Percentiles rank a stretch among this genome's conserved stretches.
Conservation (phyloP, 2,797 vertebrate genomes). For the Varecia variegata region DNA sequence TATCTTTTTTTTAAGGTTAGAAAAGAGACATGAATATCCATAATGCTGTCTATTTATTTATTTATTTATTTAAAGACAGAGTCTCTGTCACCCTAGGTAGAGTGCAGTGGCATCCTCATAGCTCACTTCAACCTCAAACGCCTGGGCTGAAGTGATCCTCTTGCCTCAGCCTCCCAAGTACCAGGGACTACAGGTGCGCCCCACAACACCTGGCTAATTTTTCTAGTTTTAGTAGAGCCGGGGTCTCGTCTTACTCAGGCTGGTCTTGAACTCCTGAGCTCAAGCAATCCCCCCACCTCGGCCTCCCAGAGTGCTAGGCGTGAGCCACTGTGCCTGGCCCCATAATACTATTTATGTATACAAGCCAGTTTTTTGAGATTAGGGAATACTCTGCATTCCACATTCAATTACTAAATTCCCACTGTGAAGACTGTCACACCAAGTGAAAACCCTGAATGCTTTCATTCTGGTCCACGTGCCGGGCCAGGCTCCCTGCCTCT, state of each 20-base stretch:
- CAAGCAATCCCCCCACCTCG: too few relatives aligned
- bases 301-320: too few relatives aligned
- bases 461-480: fast-evolving
- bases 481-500: neutral
- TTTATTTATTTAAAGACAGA: neutral
- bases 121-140: too few relatives aligned
- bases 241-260: too few relatives aligned
- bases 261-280: too few relatives aligned
- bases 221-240: too few relatives aligned
- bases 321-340: neutral
- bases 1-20: conserved; percentile 11
- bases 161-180: too few relatives aligned
- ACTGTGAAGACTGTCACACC: neutral
- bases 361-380: conserved; percentile 16
- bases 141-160: too few relatives aligned
- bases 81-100: too few relatives aligned
- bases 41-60: neutral
- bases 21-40: neutral
- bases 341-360: neutral
- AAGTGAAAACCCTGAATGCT: neutral
- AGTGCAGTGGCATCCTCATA: too few relatives aligned
- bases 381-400: neutral
- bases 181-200: too few relatives aligned
- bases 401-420: neutral
- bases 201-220: too few relatives aligned